These are phyloP conservation scores for Tipula helvola DNA, from an alignment of 2,888 invertebrate genomes.

Conservation along the genomic window DNA sequence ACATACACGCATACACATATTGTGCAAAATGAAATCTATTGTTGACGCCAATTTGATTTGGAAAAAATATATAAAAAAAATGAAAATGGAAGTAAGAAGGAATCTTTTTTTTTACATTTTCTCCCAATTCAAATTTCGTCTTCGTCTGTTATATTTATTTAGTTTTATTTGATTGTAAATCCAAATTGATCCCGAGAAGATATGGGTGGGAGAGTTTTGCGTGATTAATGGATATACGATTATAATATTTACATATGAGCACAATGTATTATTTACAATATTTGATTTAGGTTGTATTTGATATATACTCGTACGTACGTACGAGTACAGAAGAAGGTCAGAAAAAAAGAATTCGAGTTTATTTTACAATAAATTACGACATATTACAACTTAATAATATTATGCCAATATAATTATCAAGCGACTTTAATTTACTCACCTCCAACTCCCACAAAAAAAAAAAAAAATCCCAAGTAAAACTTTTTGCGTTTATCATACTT, in stretches of 20 bases:
- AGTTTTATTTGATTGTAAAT: not conserved
- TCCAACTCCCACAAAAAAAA: not conserved
- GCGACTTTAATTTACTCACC: not conserved
- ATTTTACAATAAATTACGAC: not conserved
- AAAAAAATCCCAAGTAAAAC: not conserved
- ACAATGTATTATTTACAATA: not conserved
- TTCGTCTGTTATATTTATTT: not conserved
- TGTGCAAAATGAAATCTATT: not conserved
- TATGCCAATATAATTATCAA: not conserved
- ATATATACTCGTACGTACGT: not conserved
- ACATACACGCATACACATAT: not conserved
- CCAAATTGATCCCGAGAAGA: not conserved
- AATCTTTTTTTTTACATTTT: not conserved
- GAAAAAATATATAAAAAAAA: not conserved
- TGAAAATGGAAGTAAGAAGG: not conserved
- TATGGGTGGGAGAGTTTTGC: not conserved
- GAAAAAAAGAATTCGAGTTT: not conserved
- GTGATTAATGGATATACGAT: conserved; percentile 4
- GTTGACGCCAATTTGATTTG: conserved; percentile 4
- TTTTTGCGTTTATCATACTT: not conserved
- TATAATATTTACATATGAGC: not conserved
- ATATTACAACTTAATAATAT: not conserved
- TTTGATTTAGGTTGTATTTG: not conserved
- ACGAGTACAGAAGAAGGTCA: not conserved
- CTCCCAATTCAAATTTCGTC: not conserved